Evolutionary conservation across 2,113 vertebrate genomes (phyloP).

Genomic region (Amphilophus citrinellus): DNA sequence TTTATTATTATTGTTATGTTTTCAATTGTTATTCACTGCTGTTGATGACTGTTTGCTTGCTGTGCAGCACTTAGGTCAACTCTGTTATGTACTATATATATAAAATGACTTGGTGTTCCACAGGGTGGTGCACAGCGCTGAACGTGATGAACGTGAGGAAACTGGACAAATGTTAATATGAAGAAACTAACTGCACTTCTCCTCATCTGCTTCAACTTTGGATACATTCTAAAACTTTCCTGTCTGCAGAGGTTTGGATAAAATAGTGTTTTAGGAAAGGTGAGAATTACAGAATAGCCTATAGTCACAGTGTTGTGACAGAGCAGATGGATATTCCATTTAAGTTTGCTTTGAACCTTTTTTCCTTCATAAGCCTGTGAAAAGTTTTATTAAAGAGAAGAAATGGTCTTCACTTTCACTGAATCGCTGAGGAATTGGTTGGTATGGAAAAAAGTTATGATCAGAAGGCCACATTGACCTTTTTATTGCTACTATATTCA

Average conservation of each 20-base stretch:
- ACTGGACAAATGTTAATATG: not conserved
- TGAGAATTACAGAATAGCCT: slow-evolving; percentile 42
- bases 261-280: slow-evolving; percentile 33
- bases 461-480: slow-evolving; percentile 38
- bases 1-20: too few relatives aligned
- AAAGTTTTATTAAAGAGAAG: slow-evolving; percentile 49
- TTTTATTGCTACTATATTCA: slow-evolving; percentile 32
- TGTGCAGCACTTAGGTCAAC: too few relatives aligned
- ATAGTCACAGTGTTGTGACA: slow-evolving; percentile 43
- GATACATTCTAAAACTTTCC: slow-evolving; percentile 14
- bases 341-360: slow-evolving; percentile 68
- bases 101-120: not conserved
- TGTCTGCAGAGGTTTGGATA: slow-evolving; percentile 14
- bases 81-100: not conserved
- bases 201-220: not conserved
- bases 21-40: too few relatives aligned
- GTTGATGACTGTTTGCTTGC: too few relatives aligned
- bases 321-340: slow-evolving; percentile 58
- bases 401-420: slow-evolving; percentile 53
- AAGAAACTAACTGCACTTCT: not conserved
- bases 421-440: slow-evolving; percentile 41
- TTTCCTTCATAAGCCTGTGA: slow-evolving; percentile 45
- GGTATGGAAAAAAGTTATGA: slow-evolving; percentile 32
- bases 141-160: not conserved
- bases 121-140: not conserved